These are phyloP conservation scores for Rissa tridactyla DNA, from an alignment of 2,113 vertebrate species.

Conservation along the genomic window DNA sequence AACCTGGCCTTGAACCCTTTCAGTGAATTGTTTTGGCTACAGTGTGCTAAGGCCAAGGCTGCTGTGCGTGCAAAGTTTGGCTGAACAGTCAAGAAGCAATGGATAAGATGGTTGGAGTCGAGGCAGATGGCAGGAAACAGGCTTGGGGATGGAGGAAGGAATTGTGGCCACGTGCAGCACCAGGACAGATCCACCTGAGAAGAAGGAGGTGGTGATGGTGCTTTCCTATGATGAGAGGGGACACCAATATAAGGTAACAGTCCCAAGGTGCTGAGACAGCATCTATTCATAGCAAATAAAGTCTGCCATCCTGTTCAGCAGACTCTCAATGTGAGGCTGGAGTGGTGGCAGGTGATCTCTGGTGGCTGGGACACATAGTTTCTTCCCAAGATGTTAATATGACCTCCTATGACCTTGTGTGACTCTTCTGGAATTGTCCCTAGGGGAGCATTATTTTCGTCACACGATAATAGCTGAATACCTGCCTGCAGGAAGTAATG, in stretches of 20 bases:
- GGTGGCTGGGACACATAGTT: background rate
- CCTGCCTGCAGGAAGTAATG: background rate
- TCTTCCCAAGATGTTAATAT: background rate
- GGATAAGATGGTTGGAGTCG: background rate
- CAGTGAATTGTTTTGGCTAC: background rate
- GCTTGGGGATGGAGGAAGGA: background rate
- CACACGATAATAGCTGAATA: background rate
- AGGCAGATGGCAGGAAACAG: background rate
- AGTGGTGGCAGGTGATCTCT: background rate
- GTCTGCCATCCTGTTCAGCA: background rate
- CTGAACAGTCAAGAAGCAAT: background rate
- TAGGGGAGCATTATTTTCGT: background rate
- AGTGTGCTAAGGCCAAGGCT: background rate
- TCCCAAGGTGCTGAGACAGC: background rate
- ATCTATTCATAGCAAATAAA: background rate
- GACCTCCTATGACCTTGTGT: background rate
- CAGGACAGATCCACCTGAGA: accelerated
- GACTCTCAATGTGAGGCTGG: background rate
- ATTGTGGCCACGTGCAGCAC: accelerated
- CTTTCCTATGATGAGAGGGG: background rate
- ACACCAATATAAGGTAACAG: accelerated
- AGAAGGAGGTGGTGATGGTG: background rate
- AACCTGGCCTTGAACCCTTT: no score
- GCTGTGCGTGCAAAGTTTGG: background rate
- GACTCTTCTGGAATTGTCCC: slow-evolving; percentile 42